Base-by-base conservation (phyloP, 1,140 invertebrate species). In the Rhagoletis pomonella region DNA sequence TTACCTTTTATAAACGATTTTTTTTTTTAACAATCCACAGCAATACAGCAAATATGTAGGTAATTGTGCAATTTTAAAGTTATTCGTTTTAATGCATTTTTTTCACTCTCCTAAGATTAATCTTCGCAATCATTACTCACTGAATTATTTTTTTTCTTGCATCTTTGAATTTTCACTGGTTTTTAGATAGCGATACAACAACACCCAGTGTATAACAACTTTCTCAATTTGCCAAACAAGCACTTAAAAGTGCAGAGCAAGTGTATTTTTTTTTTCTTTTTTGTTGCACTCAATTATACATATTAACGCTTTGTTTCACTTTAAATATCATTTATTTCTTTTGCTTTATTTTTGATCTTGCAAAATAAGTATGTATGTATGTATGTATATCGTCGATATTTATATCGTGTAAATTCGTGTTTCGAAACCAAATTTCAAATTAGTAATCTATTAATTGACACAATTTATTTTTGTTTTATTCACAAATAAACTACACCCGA, bases 211-310 rank as follows among this genome's bases (percentile, higher is more conserved):
- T 62, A 62, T 73, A 47, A 50, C 44, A 73, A 62, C 69, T 73
- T 73, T 73, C 69, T 50, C 9, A 73, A 73, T 73, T 47, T 73
- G 39, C 42, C 17, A 73, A 39, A 73, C 19, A 69, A 69, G 39
- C 65, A 39, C 39, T 69, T 69, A 69, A 42, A 10, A 19, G 4
- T 44, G 47, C 69, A 73, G 17, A 62, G 60, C 60, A 62, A 62
- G 60, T n/a, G 60, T 62, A 44, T 47, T 47, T 47, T 73, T n/a
- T n/a, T 29, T 47, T 47, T 47, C 44, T 17, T 3, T 29, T 55
- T 81, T 55, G n/a, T 50, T 58, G n/a, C 47, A 81, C 73, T 81
- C 55, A 29, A 12, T 81, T 1, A 81, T 29, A 29, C 29, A 29
- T 81, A 9, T 81, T 19, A 6, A 1, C 17, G 12, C n/a, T 62